Base-by-base conservation (phyloP, 2,113 vertebrate genomes). In the Notiomystis cincta region DNA sequence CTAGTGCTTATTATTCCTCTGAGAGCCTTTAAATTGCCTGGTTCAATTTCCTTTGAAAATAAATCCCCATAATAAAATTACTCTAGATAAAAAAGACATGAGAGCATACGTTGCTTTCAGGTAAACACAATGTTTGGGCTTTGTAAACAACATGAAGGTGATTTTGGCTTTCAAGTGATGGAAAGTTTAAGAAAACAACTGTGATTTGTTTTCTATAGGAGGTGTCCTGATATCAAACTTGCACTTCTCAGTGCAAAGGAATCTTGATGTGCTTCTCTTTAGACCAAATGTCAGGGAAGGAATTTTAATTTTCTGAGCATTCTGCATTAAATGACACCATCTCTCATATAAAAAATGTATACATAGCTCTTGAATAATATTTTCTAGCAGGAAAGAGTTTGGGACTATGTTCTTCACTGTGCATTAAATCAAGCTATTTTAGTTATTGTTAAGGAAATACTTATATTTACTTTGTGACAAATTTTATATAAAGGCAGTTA, bases 61-160 rank as follows among this genome's bases (percentile, higher is more conserved):
- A 94, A 92, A 91, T 56, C 76, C 47, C 24, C 40, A 67, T 86
- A 92, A 94, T 95, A 93, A 94, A 95, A 90, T 96, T 86, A 90
- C 65, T 64, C 71, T 38, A 14, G 60, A 56, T 78, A 45, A 87
- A 93, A 92, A 76, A 86, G 72, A 21, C 54, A 66, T 8, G 30
- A 86, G 40, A 58, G 33, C 30, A 45, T 73, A 69, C 1, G 21
- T 31, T 67, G 48, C 82, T 91, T 83, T 62, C 65, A 86, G 60
- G 67, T 42, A 92, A 92, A 76, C 1, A 9, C 50, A 78, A 47
- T n/a, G 21, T 84, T 85, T 75, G 76, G 50, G 40, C 58, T 84
- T 92, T 82, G 42, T n/a, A 66, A 79, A 56, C 38, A 70, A 45
- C 53, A 53, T 27, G 42, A 89, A 87, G 20, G 42, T 42, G 60